Percentiles rank a stretch among this genome's conserved stretches.
Evolutionary conservation across 2,888 invertebrate genomes (phyloP).

Genomic region (Conchocele bisecta): DNA sequence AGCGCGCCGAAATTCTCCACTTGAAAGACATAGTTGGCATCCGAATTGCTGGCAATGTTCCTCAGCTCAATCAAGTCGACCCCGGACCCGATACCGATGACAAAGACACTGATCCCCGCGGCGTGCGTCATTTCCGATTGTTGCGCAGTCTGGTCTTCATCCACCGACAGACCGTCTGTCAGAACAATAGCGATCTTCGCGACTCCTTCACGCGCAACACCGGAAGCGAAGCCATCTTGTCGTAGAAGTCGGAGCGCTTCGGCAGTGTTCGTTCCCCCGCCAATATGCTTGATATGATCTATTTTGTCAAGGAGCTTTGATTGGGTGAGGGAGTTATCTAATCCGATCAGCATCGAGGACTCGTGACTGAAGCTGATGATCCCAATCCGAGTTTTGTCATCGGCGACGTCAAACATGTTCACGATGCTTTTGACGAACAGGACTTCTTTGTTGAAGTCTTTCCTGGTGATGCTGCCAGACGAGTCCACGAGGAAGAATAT

Average conservation of each 20-base stretch:
- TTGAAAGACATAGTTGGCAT: constrained; percentile 66
- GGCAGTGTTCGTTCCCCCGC: constrained; percentile 66
- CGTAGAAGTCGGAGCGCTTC: constrained; percentile 61
- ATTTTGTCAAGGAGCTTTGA: constrained; percentile 52
- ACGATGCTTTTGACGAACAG: constrained; percentile 64
- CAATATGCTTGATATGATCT: constrained; percentile 45
- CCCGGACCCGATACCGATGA: constrained; percentile 74
- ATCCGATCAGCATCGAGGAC: constrained; percentile 49
- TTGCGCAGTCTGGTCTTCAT: constrained; percentile 60
- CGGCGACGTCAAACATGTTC: constrained; percentile 63
- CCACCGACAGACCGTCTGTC: constrained; percentile 74
- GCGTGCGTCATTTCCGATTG: constrained; percentile 65
- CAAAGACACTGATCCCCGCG: constrained; percentile 71
- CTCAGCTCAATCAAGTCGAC: constrained; percentile 67
- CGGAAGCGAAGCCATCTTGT: constrained; percentile 55
- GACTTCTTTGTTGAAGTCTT: constrained; percentile 70
- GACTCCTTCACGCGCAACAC: constrained; percentile 55
- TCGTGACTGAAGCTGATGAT: constrained; percentile 63
- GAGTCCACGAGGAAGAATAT: constrained; percentile 67
- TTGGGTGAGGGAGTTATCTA: constrained; percentile 50
- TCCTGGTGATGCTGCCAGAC: constrained; percentile 70
- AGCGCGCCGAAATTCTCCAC: constrained; percentile 71
- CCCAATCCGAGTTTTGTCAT: constrained; percentile 64
- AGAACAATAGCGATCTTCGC: constrained; percentile 73
- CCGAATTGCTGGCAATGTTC: constrained; percentile 68